These are phyloP conservation scores for Gymnocypris eckloni DNA, from an alignment of 2,797 vertebrate genomes.

Conservation along the genomic window DNA sequence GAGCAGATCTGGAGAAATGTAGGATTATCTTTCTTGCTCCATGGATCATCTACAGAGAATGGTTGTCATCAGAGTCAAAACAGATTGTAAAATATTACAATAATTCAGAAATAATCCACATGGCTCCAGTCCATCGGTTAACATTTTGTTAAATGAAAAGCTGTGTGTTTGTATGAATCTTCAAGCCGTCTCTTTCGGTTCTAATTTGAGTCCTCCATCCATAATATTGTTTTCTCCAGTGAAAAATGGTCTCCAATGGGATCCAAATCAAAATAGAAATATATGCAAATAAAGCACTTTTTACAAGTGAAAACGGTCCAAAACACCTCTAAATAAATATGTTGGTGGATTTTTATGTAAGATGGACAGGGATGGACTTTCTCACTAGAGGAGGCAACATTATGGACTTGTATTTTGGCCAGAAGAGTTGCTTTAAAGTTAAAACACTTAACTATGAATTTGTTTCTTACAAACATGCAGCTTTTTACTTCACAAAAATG, in stretches of 20 bases:
- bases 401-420: too few relatives aligned
- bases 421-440: too few relatives aligned
- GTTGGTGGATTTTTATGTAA: neutral
- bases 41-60: neutral
- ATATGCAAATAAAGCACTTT: neutral
- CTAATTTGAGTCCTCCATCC: neutral
- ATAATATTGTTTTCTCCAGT: neutral
- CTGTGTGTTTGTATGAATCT: neutral
- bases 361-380: neutral
- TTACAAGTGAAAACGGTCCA: neutral
- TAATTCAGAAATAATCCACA: neutral
- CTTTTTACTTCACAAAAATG: neutral
- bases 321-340: neutral
- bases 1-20: neutral
- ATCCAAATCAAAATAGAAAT: neutral
- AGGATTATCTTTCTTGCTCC: neutral
- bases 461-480: neutral
- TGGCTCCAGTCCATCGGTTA: neutral
- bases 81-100: neutral
- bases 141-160: neutral
- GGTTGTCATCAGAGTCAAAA: neutral
- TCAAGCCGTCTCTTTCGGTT: neutral
- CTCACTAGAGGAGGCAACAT: too few relatives aligned
- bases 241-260: neutral
- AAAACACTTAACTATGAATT: neutral